These are phyloP conservation scores for Anser cygnoides DNA, from an alignment of 2,113 vertebrate genomes.

Conservation along the genomic window DNA sequence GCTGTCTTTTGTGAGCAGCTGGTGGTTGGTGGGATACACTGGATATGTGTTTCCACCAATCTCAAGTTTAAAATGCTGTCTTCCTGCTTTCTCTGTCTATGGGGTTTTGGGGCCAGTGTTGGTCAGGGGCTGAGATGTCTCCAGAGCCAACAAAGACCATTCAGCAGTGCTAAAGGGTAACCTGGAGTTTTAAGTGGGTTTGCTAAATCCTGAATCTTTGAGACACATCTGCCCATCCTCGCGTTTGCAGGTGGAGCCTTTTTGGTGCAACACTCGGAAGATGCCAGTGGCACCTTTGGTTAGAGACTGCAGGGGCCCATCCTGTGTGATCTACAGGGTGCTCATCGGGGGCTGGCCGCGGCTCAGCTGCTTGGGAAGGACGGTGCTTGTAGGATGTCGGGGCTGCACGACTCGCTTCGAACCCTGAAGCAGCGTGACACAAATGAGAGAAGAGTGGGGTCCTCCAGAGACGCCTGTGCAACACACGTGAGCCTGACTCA, in stretches of 20 bases:
- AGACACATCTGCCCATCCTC: neutral
- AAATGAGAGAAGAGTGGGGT: neutral
- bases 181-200: neutral
- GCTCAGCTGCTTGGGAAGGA: neutral
- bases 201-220: neutral
- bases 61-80: neutral
- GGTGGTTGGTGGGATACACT: neutral
- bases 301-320: neutral
- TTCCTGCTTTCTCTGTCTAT: neutral
- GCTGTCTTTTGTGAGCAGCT: neutral
- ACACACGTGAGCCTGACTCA: constrained; percentile 31
- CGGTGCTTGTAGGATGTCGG: neutral
- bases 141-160: neutral
- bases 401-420: neutral
- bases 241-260: neutral
- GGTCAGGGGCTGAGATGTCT: neutral
- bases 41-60: neutral
- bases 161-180: neutral
- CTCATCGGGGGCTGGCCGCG: rapidly evolving
- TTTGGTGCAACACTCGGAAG: rapidly evolving
- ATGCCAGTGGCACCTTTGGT: neutral
- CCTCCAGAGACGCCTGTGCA: constrained; percentile 13
- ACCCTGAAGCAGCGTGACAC: neutral
- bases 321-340: rapidly evolving
- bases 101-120: too few species aligned